phyloP scores from a whole-genome alignment of 2,888 invertebrate species.

The Hirudinaria manillensis region DNA sequence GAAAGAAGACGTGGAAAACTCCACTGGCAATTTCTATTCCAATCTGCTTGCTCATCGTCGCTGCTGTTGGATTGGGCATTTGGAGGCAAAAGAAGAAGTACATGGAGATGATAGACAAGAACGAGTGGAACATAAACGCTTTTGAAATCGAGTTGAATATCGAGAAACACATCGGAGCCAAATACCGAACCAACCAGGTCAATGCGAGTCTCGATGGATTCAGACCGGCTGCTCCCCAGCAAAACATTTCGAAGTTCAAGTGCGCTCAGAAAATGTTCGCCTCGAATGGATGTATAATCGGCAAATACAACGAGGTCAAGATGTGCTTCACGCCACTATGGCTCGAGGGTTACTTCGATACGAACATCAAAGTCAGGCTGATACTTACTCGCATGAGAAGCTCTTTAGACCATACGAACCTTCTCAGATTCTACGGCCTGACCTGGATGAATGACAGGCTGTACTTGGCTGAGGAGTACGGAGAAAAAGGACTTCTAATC shows the following conservation, averaged over 20 bases:
- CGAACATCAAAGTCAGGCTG: conserved; percentile 4
- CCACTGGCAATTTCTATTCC: conserved; percentile 40
- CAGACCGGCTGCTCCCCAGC: background rate
- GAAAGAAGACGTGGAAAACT: conserved; percentile 40
- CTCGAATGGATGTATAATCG: background rate
- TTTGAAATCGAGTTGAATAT: conserved; percentile 27
- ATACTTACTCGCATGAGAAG: conserved; percentile 40
- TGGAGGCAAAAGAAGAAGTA: conserved; percentile 41
- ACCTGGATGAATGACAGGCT: conserved; percentile 40
- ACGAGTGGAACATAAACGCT: conserved; percentile 34
- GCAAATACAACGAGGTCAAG: background rate
- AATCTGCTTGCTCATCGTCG: conserved; percentile 38
- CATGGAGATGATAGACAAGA: conserved; percentile 40
- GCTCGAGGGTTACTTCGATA: background rate
- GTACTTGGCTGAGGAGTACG: conserved; percentile 44
- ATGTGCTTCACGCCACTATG: conserved; percentile 4
- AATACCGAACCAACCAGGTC: background rate
- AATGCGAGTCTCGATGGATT: background rate
- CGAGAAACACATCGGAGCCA: conserved; percentile 1
- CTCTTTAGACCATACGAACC: conserved; percentile 43
- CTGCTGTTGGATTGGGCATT: conserved; percentile 40
- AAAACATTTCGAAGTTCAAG: background rate
- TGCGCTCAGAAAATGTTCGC: background rate
- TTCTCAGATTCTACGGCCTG: conserved; percentile 47
- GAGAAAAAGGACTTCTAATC: conserved; percentile 44